Conservation (phyloP, 2,888 invertebrate species). For the Catotricha subobsoleta region DNA sequence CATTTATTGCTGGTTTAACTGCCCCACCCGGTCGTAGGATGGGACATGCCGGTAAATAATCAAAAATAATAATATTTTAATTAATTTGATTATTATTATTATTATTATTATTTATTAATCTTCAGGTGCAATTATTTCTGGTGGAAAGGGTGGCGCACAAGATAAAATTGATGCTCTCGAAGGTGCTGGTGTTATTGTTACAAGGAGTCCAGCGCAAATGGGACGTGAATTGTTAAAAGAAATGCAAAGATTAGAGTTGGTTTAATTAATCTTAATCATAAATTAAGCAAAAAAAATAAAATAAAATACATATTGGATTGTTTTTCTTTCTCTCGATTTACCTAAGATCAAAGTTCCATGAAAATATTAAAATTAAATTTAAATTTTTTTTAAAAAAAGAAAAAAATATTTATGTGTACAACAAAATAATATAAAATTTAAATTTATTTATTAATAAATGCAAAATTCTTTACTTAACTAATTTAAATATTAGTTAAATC, state of each 20-base stretch:
- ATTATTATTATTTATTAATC: not conserved
- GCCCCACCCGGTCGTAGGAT: slow-evolving; percentile 96
- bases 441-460: too few relatives aligned
- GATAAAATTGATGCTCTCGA: slow-evolving; percentile 93
- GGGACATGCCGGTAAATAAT: slow-evolving; percentile 71
- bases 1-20: slow-evolving; percentile 96
- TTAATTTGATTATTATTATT: not conserved
- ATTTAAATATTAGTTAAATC: too few relatives aligned
- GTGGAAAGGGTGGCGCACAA: slow-evolving; percentile 94
- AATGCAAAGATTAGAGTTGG: slow-evolving; percentile 62
- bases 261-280: too few relatives aligned
- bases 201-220: slow-evolving; percentile 92
- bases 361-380: too few relatives aligned
- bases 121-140: slow-evolving; percentile 83
- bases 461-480: too few relatives aligned
- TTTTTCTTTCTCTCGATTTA: too few relatives aligned
- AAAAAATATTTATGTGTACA: too few relatives aligned
- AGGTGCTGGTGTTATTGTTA: slow-evolving; percentile 85
- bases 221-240: slow-evolving; percentile 74
- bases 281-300: not conserved
- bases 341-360: too few relatives aligned
- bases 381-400: too few relatives aligned
- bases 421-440: too few relatives aligned
- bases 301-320: not conserved
- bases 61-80: not conserved